Evolutionary conservation across 2,888 invertebrate species (phyloP).

Genomic region (Elgonia sp.): DNA sequence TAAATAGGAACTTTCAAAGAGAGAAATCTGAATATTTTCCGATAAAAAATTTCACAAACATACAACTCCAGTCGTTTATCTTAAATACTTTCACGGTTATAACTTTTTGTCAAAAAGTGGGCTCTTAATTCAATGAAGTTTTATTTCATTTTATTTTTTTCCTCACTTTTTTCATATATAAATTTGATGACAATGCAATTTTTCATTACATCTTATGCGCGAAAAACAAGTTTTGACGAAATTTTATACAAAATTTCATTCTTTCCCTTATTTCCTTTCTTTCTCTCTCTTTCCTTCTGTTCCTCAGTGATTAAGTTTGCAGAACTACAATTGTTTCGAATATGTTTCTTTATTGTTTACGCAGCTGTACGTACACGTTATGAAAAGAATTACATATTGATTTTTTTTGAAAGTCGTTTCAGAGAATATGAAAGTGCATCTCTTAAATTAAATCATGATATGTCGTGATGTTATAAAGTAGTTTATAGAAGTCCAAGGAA

Average conservation of each 20-base stretch:
- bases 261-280: neutral
- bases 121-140: no score
- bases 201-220: neutral
- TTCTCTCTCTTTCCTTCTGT: no score
- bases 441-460: conserved; percentile 1
- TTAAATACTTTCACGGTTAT: neutral
- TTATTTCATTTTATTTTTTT: no score
- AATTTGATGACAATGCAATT: no score
- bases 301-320: conserved; percentile 1
- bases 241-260: neutral
- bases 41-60: conserved; percentile 40
- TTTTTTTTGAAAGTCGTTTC: neutral
- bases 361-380: neutral
- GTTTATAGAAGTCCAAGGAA: no score
- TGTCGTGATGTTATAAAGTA: no score
- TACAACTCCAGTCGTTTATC: conserved; percentile 19
- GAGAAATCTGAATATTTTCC: conserved; percentile 47
- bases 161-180: no score
- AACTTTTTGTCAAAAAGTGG: no score
- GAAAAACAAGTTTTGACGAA: neutral
- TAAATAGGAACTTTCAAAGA: conserved; percentile 59
- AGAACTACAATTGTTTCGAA: conserved; percentile 10
- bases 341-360: conserved; percentile 16
- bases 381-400: conserved; percentile 2
- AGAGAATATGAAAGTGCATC: neutral